phyloP scores from a whole-genome alignment of 2,888 invertebrate genomes.

The Drosophila glabriapex region DNA sequence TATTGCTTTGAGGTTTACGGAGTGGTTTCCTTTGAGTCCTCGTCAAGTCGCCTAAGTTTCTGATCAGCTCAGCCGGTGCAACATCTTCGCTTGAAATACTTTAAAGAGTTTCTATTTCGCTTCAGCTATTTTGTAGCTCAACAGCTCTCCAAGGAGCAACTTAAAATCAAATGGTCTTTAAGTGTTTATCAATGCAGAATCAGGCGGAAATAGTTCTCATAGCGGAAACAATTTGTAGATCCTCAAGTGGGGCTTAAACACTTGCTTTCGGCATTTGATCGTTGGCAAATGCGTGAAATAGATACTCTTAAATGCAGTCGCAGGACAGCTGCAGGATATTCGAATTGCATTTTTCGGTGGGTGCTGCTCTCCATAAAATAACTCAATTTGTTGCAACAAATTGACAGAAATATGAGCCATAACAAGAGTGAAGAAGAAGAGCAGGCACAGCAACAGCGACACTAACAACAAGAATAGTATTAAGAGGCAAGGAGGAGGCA shows the following conservation, averaged over 20 bases:
- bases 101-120: background rate
- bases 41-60: background rate
- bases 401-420: constrained; percentile 78
- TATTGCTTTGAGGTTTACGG: background rate
- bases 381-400: constrained; percentile 74
- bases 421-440: background rate
- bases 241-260: constrained; percentile 59
- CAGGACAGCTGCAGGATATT: constrained; percentile 55
- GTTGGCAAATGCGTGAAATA: constrained; percentile 76
- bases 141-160: constrained; percentile 37
- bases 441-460: background rate
- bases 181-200: background rate
- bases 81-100: constrained; percentile 6
- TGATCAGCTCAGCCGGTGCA: background rate
- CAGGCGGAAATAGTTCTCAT: constrained; percentile 38
- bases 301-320: constrained; percentile 64
- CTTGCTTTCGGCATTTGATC: constrained; percentile 59
- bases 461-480: background rate
- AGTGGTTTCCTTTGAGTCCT: background rate
- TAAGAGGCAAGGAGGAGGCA: background rate
- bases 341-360: constrained; percentile 30
- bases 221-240: constrained; percentile 48
- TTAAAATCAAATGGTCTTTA: constrained; percentile 11
- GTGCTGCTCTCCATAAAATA: constrained; percentile 48
- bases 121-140: constrained; percentile 3